Conservation (phyloP, 2,113 vertebrate species). For the Buteo buteo region DNA sequence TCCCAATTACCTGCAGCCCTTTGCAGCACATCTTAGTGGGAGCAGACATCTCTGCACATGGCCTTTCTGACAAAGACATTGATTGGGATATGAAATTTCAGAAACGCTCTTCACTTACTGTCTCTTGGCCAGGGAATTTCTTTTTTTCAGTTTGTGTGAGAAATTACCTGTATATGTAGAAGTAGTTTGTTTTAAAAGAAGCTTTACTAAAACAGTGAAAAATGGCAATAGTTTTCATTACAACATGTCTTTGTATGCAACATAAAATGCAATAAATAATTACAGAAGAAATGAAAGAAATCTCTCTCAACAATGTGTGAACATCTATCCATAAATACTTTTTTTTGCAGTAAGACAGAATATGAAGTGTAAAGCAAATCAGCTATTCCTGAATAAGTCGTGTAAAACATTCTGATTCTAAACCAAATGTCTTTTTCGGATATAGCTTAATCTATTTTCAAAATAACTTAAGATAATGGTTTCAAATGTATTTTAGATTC, state of each 20-base stretch:
- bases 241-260: neutral
- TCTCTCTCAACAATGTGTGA: neutral
- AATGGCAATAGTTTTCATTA: neutral
- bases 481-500: neutral
- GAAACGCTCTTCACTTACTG: neutral
- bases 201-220: neutral
- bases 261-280: neutral
- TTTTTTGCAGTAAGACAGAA: neutral
- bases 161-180: neutral
- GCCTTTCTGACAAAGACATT: neutral
- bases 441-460: neutral
- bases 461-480: neutral
- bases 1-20: neutral
- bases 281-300: neutral
- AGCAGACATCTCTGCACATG: neutral
- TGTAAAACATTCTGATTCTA: neutral
- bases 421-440: neutral
- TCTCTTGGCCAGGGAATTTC: neutral
- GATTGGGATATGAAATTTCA: neutral
- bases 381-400: neutral
- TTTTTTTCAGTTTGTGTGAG: neutral
- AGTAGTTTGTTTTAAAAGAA: neutral
- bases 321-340: neutral
- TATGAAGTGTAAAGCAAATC: neutral
- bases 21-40: neutral